Evolutionary conservation across 2,888 invertebrate species (phyloP), one percentile per base, ranked within the genome.

Genomic region (Acrocera orbiculus): DNA sequence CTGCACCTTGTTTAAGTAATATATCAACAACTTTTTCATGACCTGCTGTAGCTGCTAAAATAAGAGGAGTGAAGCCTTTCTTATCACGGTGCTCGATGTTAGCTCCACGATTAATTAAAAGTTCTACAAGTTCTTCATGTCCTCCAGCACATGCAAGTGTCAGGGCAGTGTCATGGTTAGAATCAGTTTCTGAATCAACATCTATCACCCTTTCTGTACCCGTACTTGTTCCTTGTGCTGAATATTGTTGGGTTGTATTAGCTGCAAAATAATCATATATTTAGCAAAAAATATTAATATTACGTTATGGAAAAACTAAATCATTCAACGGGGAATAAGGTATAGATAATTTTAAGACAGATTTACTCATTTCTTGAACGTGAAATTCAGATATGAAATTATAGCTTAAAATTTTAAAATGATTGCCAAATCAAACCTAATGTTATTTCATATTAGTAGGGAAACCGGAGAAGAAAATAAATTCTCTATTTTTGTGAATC

Each of bases 51-150:
- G 96, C 93, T 28, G 95, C 93, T 45, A 96, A 68, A 51, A 96
- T 96, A 26, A 98, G 67, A 1, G 98, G 95, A 0, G 96, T 95
- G 59, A 96, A 96, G 17, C 96, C 95, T 63, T 96, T 98, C 62
- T 96, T 98, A 61, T 98, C 96, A 19, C 93, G 73, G 60, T 98
- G 96, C 61, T 98, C 95, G 55, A 96, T 92, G 58, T 93, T 83
- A 1, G 96, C 92, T 35, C 90, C 90, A 41, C 93, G 73, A 44
- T 76, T 76, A 32, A 98, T 70, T 42, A 98, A 68, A 50, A 98
- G 67, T 55, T 86, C 85, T 8, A 95, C 95, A 14, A 96, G 70
- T 51, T 96, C 93, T 53, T 90, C 86, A 56, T 95, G 92, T 0
- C 96, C 95, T 41, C 93, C 93, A 39, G 92, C 89, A 62, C 93